Percentiles rank a stretch among this genome's conserved stretches.
phyloP scores from a whole-genome alignment of 2,888 invertebrate species.

The Schizaphis graminum region DNA sequence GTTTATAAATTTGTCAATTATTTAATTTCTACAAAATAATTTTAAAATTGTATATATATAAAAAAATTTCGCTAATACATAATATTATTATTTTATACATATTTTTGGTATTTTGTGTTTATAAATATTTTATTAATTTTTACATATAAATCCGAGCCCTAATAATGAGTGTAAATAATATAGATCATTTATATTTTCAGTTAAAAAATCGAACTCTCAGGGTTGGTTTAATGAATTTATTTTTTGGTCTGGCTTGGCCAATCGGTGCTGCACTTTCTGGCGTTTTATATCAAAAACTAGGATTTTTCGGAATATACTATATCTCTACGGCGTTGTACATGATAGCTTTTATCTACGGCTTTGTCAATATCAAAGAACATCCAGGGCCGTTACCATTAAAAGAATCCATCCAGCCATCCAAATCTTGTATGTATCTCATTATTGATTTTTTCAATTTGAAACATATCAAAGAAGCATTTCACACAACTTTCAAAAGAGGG shows the following conservation, averaged over 20 bases:
- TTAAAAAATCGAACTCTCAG: slow-evolving; percentile 85
- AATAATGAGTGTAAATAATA: background rate
- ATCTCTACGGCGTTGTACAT: slow-evolving; percentile 71
- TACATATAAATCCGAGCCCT: background rate
- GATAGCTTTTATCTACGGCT: slow-evolving; percentile 72
- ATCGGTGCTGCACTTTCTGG: slow-evolving; percentile 51
- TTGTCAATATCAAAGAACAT: slow-evolving; percentile 6
- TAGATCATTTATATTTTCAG: background rate
- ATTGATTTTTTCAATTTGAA: slow-evolving; percentile 33
- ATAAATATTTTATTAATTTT: no score
- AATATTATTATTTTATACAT: no score
- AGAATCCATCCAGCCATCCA: background rate
- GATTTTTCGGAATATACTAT: slow-evolving; percentile 41
- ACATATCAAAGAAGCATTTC: slow-evolving; percentile 38
- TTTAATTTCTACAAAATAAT: no score
- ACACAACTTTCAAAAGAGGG: slow-evolving; percentile 27
- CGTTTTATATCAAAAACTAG: slow-evolving; percentile 32
- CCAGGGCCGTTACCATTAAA: background rate
- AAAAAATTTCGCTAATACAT: no score
- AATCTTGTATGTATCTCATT: slow-evolving; percentile 70
- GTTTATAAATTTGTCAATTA: no score
- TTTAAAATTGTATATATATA: no score
- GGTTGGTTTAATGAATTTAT: slow-evolving; percentile 89
- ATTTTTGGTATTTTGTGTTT: no score
- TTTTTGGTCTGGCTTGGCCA: slow-evolving; percentile 84